Base-by-base conservation (phyloP, 2,113 vertebrate species). In the Gymnobelideus leadbeateri region DNA sequence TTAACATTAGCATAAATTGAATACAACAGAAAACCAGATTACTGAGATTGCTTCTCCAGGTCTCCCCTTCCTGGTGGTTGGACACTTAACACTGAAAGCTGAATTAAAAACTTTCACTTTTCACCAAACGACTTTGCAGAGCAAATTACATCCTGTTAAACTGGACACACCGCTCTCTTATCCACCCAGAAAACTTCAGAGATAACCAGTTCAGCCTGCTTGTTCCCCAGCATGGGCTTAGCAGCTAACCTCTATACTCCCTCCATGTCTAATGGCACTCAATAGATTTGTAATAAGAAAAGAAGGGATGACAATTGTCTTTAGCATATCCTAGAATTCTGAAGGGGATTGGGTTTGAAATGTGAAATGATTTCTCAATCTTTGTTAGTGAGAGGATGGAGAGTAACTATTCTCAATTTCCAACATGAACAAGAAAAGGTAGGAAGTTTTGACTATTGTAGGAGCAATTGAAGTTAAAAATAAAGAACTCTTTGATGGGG, bases 181-280 rank as follows among this genome's bases (percentile, higher is more conserved):
- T 92, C 91, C 52, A 51, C 53, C 11, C 47, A 53, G 96, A 51
- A 84, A 91, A 12, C 92, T 92, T 68, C 95, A 92, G 90, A 84
- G 51, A 94, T 0, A 8, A 97, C 96, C 1, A 50, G 96, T 97
- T 84, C 47, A 94, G 95, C 97, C 95, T 91, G 97, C 93, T 97
- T 31, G 31, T 52, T 94, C 52, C 47, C 95, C 57, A n/a, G 92
- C 23, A 92, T 92, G 89, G 19, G n/a, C 68, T 84, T 92, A 49
- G 89, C 10, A 10, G n/a, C 89, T 77, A 51, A 61, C 92, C n/a
- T 94, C 61, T 51, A 61, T 84, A 68, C 23, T 25, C 50, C 50
- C 49, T 4, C 52, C 55, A 24, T 43, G 19, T 46, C 93, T 53
- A 54, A 84, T 21, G 6, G 55, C 16, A 23, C 77, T 77, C 51